Base-by-base conservation (phyloP, 2,888 invertebrate species). In the Leucophenga montana region DNA sequence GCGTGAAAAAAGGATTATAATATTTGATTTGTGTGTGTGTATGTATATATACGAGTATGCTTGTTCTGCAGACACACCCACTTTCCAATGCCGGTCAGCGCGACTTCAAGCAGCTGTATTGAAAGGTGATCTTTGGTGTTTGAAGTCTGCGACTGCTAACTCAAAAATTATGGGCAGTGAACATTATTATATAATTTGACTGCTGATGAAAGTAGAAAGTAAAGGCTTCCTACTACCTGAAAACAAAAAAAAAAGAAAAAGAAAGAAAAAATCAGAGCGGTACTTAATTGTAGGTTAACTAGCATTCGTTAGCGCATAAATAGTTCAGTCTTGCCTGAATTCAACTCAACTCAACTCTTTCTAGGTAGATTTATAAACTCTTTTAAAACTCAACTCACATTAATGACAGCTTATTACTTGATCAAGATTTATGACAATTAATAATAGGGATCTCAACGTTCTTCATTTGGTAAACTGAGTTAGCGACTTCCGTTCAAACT, bases 391-490 rank as follows among this genome's bases (percentile, higher is more conserved):
- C 14, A 6, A 18, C 16, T 18, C n/a, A 50, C 72, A 64, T 66
- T 69, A 73, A 75, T 77, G 79, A 78, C 76, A 77, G 73, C 82
- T 82, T 85, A 83, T 84, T 79, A 83, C 78, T 80, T 84, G 79
- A 83, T 84, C 85, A 84, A 87, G 87, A 87, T 87, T 87, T 87
- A 88, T 87, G 85, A 81, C 87, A 88, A 86, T 85, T 87, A 88
- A 88, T 88, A 87, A 87, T 83, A 87, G 88, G 86, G 84, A 72
- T 79, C 62, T 8, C 64, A 57, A 68, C 75, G 22, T 57, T 57
- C 57, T 27, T 22, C 57, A 53, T 53, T 39, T 5, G 50, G 1
- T 56, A 13, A 39, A 39, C n/a, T 61, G 61, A 61, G 61, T 39
- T 14, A 22, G 13, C 48, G 61, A 61, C 67, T 68, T 61, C 61